Percentiles rank a stretch among this genome's conserved stretches.
Conservation (phyloP, 2,888 invertebrate species). For the Neocrepidodera transversa region DNA sequence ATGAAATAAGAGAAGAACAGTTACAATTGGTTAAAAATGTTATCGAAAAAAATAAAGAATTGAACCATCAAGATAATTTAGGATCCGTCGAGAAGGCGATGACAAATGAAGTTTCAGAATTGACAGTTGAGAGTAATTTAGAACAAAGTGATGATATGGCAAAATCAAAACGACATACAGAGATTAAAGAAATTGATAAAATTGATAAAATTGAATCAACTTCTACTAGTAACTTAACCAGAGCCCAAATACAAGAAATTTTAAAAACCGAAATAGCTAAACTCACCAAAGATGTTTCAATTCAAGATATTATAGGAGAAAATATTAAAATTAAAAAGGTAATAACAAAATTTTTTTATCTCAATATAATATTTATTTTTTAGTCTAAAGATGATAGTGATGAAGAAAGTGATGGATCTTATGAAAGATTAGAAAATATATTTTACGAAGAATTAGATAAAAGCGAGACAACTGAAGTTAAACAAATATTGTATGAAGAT, state of each 20-base stretch:
- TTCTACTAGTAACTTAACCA: slow-evolving; percentile 1
- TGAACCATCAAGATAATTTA: neutral
- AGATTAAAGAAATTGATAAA: neutral
- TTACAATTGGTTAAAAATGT: slow-evolving; percentile 3
- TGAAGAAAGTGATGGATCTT: slow-evolving; percentile 26
- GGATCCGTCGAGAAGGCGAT: neutral
- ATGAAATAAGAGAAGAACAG: neutral
- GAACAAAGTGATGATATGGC: neutral
- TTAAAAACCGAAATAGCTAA: slow-evolving; percentile 22
- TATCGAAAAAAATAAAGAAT: neutral
- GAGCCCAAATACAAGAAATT: slow-evolving; percentile 21
- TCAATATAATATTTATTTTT: neutral
- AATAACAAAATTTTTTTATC: neutral
- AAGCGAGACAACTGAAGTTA: slow-evolving; percentile 29
- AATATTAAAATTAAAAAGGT: slow-evolving; percentile 8
- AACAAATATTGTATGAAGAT: slow-evolving; percentile 15
- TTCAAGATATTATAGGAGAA: slow-evolving; percentile 26
- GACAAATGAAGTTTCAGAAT: neutral
- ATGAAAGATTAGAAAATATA: slow-evolving; percentile 39
- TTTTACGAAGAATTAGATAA: slow-evolving; percentile 44
- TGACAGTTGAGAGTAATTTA: slow-evolving; percentile 5
- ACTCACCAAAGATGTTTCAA: slow-evolving; percentile 8
- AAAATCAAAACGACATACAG: neutral
- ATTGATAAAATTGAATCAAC: neutral
- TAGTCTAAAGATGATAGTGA: slow-evolving; percentile 9